phyloP scores from a whole-genome alignment of 2,797 vertebrate species.

The Lithobates pipiens region DNA sequence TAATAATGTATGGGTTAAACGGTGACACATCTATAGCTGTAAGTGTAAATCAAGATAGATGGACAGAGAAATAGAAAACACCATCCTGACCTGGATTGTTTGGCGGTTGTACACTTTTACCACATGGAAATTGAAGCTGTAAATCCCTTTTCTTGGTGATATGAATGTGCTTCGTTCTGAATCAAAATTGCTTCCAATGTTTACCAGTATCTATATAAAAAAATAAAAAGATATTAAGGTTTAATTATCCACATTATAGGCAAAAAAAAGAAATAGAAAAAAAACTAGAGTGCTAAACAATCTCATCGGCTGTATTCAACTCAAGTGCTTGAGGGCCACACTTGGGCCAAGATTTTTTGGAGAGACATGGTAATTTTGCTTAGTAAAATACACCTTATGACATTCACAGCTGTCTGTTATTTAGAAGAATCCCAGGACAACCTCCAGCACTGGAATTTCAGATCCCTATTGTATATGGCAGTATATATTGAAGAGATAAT shows the following conservation, averaged over 20 bases:
- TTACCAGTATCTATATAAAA: constrained; percentile 88
- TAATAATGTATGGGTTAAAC: not conserved
- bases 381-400: not conserved
- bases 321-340: not conserved
- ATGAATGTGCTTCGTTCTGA: constrained; percentile 95
- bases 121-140: constrained; percentile 99
- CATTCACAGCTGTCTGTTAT: not conserved
- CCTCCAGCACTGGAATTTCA: not conserved
- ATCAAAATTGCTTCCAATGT: constrained; percentile 93
- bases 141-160: constrained; percentile 95
- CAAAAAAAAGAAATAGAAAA: not conserved
- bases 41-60: not conserved
- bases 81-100: constrained; percentile 91
- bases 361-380: not conserved
- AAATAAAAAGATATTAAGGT: not conserved
- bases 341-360: not conserved
- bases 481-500: not conserved
- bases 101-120: constrained; percentile 99
- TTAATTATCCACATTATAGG: not conserved
- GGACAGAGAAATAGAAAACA: not conserved
- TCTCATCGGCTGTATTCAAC: not conserved
- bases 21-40: not conserved
- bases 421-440: not conserved
- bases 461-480: not conserved
- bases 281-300: no score